Evolutionary conservation across 1,140 invertebrate genomes (phyloP).

Genomic region (Arctopsyche grandis): DNA sequence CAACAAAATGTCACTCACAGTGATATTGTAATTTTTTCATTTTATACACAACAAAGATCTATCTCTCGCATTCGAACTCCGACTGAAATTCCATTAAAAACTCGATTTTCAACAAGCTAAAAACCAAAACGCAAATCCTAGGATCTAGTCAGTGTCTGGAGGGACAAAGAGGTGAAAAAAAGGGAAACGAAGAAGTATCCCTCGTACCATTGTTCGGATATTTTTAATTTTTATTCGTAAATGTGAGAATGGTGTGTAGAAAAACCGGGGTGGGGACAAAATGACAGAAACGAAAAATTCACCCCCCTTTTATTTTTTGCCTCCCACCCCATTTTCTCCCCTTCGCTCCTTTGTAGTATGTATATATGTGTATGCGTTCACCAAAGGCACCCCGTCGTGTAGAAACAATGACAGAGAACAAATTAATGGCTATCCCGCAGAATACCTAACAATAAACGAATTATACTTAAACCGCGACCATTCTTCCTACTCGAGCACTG

Average conservation of each 20-base stretch:
- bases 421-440: conserved; percentile 34
- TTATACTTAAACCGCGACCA: neutral
- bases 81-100: neutral
- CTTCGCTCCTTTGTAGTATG: neutral
- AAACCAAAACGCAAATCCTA: neutral
- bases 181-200: neutral
- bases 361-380: neutral
- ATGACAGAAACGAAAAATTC: conserved; percentile 22
- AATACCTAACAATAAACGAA: conserved; percentile 27
- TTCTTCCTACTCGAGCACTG: neutral
- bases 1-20: neutral
- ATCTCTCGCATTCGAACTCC: neutral
- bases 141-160: neutral
- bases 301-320: neutral
- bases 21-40: neutral
- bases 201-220: conserved; percentile 11
- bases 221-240: conserved; percentile 31
- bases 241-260: neutral
- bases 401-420: conserved; percentile 38
- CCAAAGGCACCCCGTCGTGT: conserved; percentile 35
- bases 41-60: neutral
- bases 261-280: neutral
- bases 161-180: neutral
- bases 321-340: neutral
- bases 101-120: neutral